Conservation (phyloP, 2,888 invertebrate species). For the Lasioglossum leucozonium region DNA sequence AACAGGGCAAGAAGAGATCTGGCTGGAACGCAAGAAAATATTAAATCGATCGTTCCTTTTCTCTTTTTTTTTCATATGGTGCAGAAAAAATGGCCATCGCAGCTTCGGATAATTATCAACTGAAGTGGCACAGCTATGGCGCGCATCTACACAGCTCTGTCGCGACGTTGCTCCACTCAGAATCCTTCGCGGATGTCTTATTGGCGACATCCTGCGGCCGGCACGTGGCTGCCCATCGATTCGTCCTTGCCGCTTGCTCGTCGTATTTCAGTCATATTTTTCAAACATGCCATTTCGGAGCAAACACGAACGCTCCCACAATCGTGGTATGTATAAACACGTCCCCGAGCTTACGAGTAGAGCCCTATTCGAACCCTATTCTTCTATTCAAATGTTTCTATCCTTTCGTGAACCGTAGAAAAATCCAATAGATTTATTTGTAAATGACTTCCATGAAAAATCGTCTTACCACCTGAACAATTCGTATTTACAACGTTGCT, state of each 20-base stretch:
- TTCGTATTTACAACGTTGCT: not conserved
- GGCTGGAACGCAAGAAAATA: not conserved
- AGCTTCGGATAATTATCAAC: conserved; percentile 91
- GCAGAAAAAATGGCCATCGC: conserved; percentile 85
- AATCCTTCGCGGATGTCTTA: conserved; percentile 93
- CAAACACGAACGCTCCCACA: conserved; percentile 83
- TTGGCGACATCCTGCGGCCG: conserved; percentile 92
- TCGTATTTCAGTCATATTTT: conserved; percentile 87
- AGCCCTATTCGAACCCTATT: not conserved
- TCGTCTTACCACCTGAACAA: not conserved
- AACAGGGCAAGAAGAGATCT: conserved; percentile 9
- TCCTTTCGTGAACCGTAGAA: not conserved
- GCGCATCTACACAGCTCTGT: conserved; percentile 93
- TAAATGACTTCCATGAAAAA: not conserved
- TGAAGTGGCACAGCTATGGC: conserved; percentile 95
- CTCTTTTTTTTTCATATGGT: conserved; percentile 33
- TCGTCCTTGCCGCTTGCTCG: conserved; percentile 93
- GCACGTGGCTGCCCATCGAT: conserved; percentile 93
- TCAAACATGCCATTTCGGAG: conserved; percentile 84
- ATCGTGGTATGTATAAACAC: conserved; percentile 76
- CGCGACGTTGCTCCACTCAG: conserved; percentile 91
- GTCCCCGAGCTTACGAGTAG: not conserved
- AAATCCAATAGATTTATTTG: not conserved
- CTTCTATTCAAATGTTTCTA: not conserved
- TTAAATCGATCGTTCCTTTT: not conserved